A percentile compares a stretch with the other conserved stretches of the same genome.
These are phyloP conservation scores for Myopa testacea DNA, from an alignment of 2,888 invertebrate species.

Conservation along the genomic window DNA sequence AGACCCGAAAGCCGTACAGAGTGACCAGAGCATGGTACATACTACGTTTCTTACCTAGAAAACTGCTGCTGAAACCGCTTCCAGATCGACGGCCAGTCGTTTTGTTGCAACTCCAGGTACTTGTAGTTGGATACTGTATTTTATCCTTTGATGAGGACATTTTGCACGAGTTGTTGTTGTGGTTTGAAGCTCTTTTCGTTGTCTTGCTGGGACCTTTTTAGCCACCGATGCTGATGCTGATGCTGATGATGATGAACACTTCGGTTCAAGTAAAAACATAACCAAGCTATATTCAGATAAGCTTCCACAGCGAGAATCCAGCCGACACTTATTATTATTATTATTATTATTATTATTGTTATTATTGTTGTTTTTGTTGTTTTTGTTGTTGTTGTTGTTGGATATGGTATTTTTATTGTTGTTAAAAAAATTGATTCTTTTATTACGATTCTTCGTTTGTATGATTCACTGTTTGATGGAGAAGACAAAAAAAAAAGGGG, in stretches of 20 bases:
- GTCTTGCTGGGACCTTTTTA: background rate
- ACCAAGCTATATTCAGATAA: background rate
- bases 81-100: conserved; percentile 67
- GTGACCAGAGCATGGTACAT: conserved; percentile 5
- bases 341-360: conserved; percentile 42
- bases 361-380: conserved; percentile 34
- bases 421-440: conserved; percentile 26
- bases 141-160: conserved; percentile 59
- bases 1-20: background rate
- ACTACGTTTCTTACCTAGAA: conserved; percentile 62
- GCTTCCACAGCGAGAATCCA: background rate
- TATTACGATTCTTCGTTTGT: too few species aligned
- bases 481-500: background rate
- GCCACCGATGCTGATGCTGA: conserved; percentile 8
- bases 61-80: conserved; percentile 68
- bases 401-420: conserved; percentile 6
- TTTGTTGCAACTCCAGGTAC: conserved; percentile 67
- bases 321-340: background rate
- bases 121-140: conserved; percentile 66
- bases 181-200: conserved; percentile 28
- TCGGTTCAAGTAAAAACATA: conserved; percentile 22
- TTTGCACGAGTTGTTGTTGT: conserved; percentile 30
- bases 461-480: too few species aligned
- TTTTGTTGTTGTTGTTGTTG: background rate
- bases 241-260: conserved; percentile 33